Evolutionary conservation across 2,113 vertebrate genomes (phyloP).

Genomic region (Elanus axillaris): DNA sequence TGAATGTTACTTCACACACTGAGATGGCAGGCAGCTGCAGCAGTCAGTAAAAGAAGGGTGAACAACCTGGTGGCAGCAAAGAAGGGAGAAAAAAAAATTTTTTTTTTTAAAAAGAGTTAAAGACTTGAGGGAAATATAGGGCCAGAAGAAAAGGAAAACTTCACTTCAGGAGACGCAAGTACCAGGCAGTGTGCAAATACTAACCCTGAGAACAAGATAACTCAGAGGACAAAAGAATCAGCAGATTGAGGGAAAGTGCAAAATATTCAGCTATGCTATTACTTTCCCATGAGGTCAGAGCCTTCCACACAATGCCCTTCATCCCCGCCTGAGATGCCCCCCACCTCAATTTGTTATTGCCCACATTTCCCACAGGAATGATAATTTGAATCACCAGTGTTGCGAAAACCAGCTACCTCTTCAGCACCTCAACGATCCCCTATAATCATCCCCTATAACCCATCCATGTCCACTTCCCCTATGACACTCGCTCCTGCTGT

Average conservation of each 20-base stretch:
- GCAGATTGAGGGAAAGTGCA: not conserved
- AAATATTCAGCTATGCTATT: not conserved
- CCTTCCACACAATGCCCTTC: not conserved
- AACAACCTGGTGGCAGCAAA: constrained; percentile 13
- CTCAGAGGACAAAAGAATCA: not conserved
- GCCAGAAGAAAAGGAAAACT: constrained; percentile 6
- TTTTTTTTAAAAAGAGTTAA: not conserved
- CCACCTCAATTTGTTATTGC: not conserved
- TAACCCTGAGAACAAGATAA: not conserved
- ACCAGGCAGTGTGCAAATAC: not conserved
- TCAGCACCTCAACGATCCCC: not conserved
- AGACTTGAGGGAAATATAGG: not conserved
- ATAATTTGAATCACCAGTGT: not conserved
- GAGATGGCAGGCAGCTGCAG: not conserved
- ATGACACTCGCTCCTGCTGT: not conserved
- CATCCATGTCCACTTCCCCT: not conserved
- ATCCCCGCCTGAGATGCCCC: not conserved
- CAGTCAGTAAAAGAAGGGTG: not conserved
- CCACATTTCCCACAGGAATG: fast-evolving
- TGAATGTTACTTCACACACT: constrained; percentile 22
- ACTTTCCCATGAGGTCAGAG: not conserved
- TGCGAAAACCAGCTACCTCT: not conserved
- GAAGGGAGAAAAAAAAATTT: not conserved
- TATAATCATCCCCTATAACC: fast-evolving
- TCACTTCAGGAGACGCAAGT: not conserved